Evolutionary conservation across 2,888 invertebrate genomes (phyloP).

Genomic region (Zeuzera pyrina): DNA sequence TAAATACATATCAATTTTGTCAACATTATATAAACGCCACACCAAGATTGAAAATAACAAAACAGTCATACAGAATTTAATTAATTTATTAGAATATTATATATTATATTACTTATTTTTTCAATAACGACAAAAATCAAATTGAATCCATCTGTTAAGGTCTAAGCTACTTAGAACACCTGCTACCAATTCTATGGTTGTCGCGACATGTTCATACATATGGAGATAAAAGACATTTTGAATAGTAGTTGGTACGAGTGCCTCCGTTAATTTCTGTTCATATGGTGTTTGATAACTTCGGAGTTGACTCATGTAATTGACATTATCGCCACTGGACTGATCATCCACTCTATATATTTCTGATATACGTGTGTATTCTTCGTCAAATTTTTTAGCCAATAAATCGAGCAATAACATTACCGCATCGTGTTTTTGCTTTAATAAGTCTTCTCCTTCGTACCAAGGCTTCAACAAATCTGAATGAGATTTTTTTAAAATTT

Average conservation of each 20-base stretch:
- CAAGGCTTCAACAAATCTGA: constrained; percentile 44
- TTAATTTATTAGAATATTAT: too few relatives aligned
- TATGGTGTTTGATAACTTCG: background rate
- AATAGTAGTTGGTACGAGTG: constrained; percentile 10
- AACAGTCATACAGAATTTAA: too few relatives aligned
- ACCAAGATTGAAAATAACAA: too few relatives aligned
- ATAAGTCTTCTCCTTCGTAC: constrained; percentile 40
- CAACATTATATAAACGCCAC: too few relatives aligned
- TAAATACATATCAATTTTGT: too few relatives aligned
- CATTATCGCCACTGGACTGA: background rate
- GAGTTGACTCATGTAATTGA: too few relatives aligned
- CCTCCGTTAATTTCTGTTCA: background rate
- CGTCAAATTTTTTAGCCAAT: constrained; percentile 42
- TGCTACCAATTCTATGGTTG: constrained; percentile 41
- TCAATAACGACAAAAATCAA: constrained; percentile 42
- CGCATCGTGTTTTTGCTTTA: constrained; percentile 37
- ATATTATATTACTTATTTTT: too few relatives aligned
- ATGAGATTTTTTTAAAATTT: constrained; percentile 34
- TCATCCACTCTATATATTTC: constrained; percentile 9
- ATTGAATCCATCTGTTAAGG: constrained; percentile 52
- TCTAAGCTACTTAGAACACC: constrained; percentile 55
- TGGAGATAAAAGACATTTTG: constrained; percentile 40
- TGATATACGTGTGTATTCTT: constrained; percentile 29
- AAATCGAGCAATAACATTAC: constrained; percentile 34
- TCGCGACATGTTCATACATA: constrained; percentile 36